Conservation (phyloP, 1,140 invertebrate genomes). For the Cyclargus thomasi region DNA sequence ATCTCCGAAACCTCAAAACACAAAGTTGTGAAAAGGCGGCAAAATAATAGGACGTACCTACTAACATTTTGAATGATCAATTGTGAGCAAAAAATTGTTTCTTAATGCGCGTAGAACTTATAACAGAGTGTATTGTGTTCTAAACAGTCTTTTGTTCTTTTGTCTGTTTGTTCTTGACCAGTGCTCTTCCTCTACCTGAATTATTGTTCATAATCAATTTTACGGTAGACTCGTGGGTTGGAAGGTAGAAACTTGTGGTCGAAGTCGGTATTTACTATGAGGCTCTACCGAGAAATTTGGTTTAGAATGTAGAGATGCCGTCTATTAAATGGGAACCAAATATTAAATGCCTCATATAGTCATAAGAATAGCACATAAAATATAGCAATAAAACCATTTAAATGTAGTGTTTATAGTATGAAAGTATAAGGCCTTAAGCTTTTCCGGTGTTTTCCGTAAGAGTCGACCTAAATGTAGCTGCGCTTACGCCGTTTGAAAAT, state of each 20-base stretch:
- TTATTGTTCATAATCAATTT: conserved; percentile 1
- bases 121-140: neutral
- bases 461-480: no score
- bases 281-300: neutral
- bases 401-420: no score
- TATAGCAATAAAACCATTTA: no score
- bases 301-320: neutral
- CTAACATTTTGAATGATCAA: conserved; percentile 16
- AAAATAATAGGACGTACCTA: neutral
- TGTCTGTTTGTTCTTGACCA: neutral
- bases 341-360: neutral
- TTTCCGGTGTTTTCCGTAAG: no score
- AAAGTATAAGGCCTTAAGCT: no score
- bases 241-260: neutral
- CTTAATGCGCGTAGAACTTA: neutral
- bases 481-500: no score
- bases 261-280: neutral
- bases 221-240: neutral
- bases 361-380: no score
- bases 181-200: neutral
- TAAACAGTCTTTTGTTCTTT: conserved; percentile 3
- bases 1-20: neutral
- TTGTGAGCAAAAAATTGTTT: neutral
- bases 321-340: neutral
- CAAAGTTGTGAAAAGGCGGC: neutral